Evolutionary conservation across 1,140 invertebrate genomes (phyloP).

Genomic region (Lordiphosa stackelbergi): DNA sequence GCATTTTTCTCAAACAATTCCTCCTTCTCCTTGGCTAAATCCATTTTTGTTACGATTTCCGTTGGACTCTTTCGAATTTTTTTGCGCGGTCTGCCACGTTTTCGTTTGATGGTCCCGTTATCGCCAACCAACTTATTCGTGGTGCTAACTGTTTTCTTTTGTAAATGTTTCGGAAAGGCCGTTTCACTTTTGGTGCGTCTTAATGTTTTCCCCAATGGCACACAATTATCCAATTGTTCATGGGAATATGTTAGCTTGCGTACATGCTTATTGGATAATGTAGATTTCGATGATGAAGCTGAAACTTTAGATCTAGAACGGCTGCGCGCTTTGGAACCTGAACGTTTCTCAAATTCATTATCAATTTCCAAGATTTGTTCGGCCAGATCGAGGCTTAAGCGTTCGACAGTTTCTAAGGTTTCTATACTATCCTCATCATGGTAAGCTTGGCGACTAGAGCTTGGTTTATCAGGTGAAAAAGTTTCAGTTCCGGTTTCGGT

Average conservation of each 20-base stretch:
- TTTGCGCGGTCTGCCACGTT: slow-evolving; percentile 38
- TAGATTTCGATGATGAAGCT: not conserved
- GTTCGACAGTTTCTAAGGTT: slow-evolving; percentile 46
- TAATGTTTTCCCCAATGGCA: not conserved
- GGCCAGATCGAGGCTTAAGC: slow-evolving; percentile 40
- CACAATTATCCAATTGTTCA: slow-evolving; percentile 29
- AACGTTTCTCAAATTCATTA: slow-evolving; percentile 47
- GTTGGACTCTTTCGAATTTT: not conserved
- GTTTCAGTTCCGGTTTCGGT: not conserved
- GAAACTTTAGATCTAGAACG: slow-evolving; percentile 27
- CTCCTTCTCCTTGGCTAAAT: slow-evolving; percentile 21
- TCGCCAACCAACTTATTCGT: slow-evolving; percentile 13
- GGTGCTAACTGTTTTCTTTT: slow-evolving; percentile 15
- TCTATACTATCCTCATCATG: slow-evolving; percentile 27
- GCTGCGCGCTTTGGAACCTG: slow-evolving; percentile 49
- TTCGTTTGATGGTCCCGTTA: slow-evolving; percentile 5
- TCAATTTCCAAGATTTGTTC: slow-evolving; percentile 53
- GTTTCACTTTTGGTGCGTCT: slow-evolving; percentile 33
- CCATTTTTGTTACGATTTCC: slow-evolving; percentile 9
- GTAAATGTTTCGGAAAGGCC: slow-evolving; percentile 14
- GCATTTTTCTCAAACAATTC: too few species aligned
- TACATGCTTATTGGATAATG: slow-evolving; percentile 20
- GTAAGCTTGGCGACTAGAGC: slow-evolving; percentile 11
- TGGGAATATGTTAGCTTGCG: slow-evolving; percentile 59
- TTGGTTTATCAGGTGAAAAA: slow-evolving; percentile 12